These are phyloP conservation scores for Dipodomys stephensi DNA, from an alignment of 2,113 vertebrate genomes.

Conservation along the genomic window DNA sequence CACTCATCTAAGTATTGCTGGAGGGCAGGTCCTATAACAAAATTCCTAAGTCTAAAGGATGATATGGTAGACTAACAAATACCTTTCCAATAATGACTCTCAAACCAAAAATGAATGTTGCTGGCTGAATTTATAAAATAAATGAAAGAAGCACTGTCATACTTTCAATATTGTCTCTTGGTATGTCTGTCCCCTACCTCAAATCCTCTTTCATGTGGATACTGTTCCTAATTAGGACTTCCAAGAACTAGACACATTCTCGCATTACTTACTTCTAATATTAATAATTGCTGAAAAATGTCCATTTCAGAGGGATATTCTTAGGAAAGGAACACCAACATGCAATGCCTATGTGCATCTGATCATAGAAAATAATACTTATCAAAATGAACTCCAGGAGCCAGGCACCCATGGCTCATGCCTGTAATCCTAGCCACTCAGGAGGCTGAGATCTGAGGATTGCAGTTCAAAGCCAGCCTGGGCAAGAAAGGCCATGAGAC, in stretches of 20 bases:
- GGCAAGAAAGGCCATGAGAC: too few species aligned
- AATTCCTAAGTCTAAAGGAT: background rate
- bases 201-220: background rate
- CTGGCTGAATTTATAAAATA: slow-evolving; percentile 15
- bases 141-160: background rate
- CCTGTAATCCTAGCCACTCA: too few species aligned
- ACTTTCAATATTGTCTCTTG: background rate
- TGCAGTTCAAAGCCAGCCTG: too few species aligned
- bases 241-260: background rate
- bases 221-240: background rate
- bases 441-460: too few species aligned
- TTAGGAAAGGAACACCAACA: too few species aligned
- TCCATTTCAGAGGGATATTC: too few species aligned
- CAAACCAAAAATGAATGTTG: background rate
- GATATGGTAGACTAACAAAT: background rate
- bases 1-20: background rate
- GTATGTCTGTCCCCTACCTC: background rate
- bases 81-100: slow-evolving; percentile 30
- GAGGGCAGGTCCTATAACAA: background rate
- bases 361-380: too few species aligned
- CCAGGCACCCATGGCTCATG: too few species aligned
- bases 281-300: slow-evolving; percentile 25
- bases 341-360: too few species aligned
- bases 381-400: too few species aligned
- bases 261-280: slow-evolving; percentile 1